Conservation (phyloP, 2,888 invertebrate genomes). For the Polia nebulosa region DNA sequence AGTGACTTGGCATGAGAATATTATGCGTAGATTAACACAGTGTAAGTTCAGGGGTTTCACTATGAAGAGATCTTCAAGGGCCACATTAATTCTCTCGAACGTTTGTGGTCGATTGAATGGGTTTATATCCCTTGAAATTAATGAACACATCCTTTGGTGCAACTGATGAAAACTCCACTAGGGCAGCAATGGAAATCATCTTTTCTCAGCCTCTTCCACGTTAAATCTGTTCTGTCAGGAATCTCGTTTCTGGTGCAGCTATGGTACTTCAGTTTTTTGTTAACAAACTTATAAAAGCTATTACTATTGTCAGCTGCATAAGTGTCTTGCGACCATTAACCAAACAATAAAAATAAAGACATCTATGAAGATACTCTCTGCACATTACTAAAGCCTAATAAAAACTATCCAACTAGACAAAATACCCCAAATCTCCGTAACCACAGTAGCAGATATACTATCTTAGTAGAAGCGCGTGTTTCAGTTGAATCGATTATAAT, state of each 20-base stretch:
- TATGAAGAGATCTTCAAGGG: neutral
- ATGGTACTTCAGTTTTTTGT: too few relatives aligned
- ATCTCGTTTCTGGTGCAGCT: neutral
- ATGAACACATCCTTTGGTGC: too few relatives aligned
- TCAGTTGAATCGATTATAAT: slow-evolving; percentile 68
- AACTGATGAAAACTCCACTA: neutral
- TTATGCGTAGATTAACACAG: neutral
- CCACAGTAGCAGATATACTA: slow-evolving; percentile 52
- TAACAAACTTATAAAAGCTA: neutral
- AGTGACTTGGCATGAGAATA: slow-evolving; percentile 2
- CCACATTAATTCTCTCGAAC: neutral
- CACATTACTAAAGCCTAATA: neutral
- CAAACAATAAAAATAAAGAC: too few relatives aligned
- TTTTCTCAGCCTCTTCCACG: too few relatives aligned
- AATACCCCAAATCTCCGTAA: slow-evolving; percentile 28
- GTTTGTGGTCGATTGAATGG: too few relatives aligned
- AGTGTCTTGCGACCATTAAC: neutral
- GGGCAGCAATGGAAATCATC: too few relatives aligned
- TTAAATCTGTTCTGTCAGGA: neutral
- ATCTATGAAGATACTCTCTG: too few relatives aligned
- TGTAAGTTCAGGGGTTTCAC: neutral
- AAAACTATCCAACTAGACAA: slow-evolving; percentile 8
- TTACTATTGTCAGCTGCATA: neutral
- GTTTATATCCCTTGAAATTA: too few relatives aligned
- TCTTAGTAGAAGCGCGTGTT: slow-evolving; percentile 44